Base-by-base conservation (phyloP, 2,888 invertebrate genomes). In the Syrista parreyssii region DNA sequence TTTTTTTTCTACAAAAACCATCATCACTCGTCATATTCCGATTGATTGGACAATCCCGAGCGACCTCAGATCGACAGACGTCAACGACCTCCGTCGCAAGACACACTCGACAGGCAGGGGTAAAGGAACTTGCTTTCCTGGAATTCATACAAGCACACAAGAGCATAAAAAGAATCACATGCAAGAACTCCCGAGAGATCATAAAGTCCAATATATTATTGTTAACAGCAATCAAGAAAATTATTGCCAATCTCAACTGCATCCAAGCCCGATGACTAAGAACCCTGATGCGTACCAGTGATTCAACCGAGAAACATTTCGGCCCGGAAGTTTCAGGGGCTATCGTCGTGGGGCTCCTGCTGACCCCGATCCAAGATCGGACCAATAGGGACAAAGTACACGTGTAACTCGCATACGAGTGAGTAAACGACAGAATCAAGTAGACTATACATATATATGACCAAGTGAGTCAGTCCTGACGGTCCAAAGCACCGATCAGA, bases 311-410 rank as follows among this genome's bases (percentile, higher is more conserved):
- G 32, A 71, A 71, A 33, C 23, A 71, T 71, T 15, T 33, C 4
- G 23, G 71, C 33, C 71, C 71, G 31, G 71, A 71, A 71, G 71
- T 71, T 31, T 23, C 71, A 31, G 3, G 71, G 32, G 15, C 31
- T 71, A 15, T 71, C 31, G 32, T 31, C 71, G 31, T 71, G 32
- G 32, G 71, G 12, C 31, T 71, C 71, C 71, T 23, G 32, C 71
- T 71, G 71, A 71, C 71, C 71, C 71, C 71, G 12, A 71, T 71
- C 12, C 33, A 31, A 33, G 71, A 71, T 71, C 31, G 71, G 71
- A 32, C 71, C 55, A 55, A 55, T 55, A 55, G 55, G 23, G 9
- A 55, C 55, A 23, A 55, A 55, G 23, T 6, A 23, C 55, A 23
- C 9, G 15, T 40, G 23, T 0, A 55, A 55, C 23, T 15, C 15